Percentiles rank a stretch among this genome's conserved stretches.
phyloP scores from a whole-genome alignment of 1,140 invertebrate genomes.

The Sitophilus oryzae region DNA sequence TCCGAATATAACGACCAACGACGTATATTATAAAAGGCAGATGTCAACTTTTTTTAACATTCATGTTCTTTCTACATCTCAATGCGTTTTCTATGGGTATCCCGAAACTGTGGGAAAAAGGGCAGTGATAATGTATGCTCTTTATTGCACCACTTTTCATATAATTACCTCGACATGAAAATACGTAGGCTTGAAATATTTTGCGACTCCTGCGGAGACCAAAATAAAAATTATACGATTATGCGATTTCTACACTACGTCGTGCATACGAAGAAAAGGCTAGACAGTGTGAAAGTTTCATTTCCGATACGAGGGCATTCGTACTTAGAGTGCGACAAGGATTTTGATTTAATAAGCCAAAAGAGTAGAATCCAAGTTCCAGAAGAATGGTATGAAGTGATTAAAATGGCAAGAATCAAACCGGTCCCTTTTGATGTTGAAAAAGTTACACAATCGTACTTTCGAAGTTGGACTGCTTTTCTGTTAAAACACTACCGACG shows the following conservation, averaged over 20 bases:
- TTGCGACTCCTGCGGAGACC: slow-evolving; percentile 20
- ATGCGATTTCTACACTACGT: too few relatives aligned
- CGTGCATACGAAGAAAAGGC: slow-evolving; percentile 10
- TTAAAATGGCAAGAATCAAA: too few relatives aligned
- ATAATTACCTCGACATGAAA: slow-evolving; percentile 10
- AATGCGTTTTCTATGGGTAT: slow-evolving; percentile 29
- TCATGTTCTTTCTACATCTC: slow-evolving; percentile 22
- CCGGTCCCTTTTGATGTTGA: too few relatives aligned
- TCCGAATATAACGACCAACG: slow-evolving; percentile 30
- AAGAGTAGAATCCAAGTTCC: too few relatives aligned
- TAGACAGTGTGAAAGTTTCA: too few relatives aligned
- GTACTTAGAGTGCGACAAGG: too few relatives aligned
- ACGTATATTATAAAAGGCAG: slow-evolving; percentile 34
- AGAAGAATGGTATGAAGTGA: too few relatives aligned
- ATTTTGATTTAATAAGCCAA: too few relatives aligned
- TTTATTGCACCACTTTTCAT: slow-evolving; percentile 9
- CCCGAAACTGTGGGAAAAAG: slow-evolving; percentile 27
- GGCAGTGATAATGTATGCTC: slow-evolving; percentile 29
- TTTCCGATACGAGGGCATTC: too few relatives aligned
- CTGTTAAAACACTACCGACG: too few relatives aligned
- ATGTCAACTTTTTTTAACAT: slow-evolving; percentile 29
- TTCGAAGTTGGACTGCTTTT: too few relatives aligned
- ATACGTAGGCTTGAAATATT: slow-evolving; percentile 11
- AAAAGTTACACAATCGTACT: too few relatives aligned
- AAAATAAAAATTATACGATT: slow-evolving; percentile 32